phyloP scores from a whole-genome alignment of 2,797 vertebrate genomes.

The Nasua narica region DNA sequence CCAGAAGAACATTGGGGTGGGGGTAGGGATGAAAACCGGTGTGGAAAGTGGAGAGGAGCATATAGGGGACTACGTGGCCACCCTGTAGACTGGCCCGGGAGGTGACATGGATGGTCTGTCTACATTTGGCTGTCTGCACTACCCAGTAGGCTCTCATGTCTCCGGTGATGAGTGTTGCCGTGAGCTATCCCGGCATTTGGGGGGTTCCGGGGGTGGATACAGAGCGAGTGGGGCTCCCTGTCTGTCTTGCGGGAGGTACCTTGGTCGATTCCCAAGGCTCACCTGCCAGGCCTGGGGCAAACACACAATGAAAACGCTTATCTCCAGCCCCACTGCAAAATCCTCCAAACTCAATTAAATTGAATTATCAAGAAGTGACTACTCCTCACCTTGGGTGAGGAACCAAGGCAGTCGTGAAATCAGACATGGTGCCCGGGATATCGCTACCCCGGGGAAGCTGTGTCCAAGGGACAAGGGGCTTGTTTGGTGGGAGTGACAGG shows the following conservation, averaged over 20 bases:
- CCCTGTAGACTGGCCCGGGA: not conserved
- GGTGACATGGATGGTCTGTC: fast-evolving
- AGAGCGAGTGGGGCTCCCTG: not conserved
- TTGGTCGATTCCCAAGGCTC: not conserved
- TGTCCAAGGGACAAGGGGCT: not conserved
- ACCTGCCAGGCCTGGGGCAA: not conserved
- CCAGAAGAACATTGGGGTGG: not conserved
- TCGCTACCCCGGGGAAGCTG: not conserved
- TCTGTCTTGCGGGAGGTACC: not conserved
- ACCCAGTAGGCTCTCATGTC: fast-evolving
- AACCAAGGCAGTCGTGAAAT: not conserved
- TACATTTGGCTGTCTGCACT: not conserved
- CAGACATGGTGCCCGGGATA: not conserved
- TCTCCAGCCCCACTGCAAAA: not conserved
- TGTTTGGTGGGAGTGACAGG: not conserved
- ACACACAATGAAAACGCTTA: not conserved
- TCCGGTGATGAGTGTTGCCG: fast-evolving
- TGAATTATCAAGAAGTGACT: not conserved
- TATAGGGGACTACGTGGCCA: fast-evolving
- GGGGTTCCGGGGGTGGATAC: fast-evolving
- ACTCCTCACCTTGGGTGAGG: not conserved
- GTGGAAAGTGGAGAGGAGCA: not conserved
- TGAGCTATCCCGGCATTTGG: not conserved
- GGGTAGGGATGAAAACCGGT: not conserved
- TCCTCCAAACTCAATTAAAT: not conserved